These are phyloP conservation scores for Drosophila recens DNA, from an alignment of 2,888 invertebrate species.

Conservation along the genomic window DNA sequence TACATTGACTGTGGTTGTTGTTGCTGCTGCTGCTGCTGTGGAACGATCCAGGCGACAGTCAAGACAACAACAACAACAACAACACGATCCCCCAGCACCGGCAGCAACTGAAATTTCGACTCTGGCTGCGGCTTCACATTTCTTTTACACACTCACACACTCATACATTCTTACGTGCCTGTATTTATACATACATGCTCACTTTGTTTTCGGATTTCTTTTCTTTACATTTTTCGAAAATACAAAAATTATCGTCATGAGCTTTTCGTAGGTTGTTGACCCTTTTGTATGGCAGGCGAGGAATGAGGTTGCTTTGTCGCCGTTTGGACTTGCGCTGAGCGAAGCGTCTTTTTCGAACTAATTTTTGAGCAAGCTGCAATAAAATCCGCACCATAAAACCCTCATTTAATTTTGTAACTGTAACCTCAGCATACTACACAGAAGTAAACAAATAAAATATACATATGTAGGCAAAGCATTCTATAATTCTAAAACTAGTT, in stretches of 20 bases:
- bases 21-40: conserved; percentile 5
- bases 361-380: conserved; percentile 11
- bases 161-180: not conserved
- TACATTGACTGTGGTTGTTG: conserved; percentile 73
- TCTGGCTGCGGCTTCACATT: conserved; percentile 56
- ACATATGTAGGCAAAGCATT: not conserved
- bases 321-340: conserved; percentile 56
- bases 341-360: conserved; percentile 36
- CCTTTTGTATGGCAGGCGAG: conserved; percentile 55
- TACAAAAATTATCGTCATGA: conserved; percentile 51
- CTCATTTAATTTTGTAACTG: conserved; percentile 25
- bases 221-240: conserved; percentile 70
- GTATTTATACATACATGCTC: conserved; percentile 21
- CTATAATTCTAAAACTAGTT: conserved; percentile 5
- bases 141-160: conserved; percentile 34
- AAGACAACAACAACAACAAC: conserved; percentile 35
- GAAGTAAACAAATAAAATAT: not conserved
- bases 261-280: conserved; percentile 77
- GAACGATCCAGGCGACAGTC: conserved; percentile 40
- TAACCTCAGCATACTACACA: conserved; percentile 21
- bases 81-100: conserved; percentile 48
- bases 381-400: not conserved
- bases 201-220: conserved; percentile 73
- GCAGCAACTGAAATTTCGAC: conserved; percentile 60
- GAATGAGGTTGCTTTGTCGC: conserved; percentile 73